A percentile compares a stretch with the other conserved stretches of the same genome.
Evolutionary conservation across 2,888 invertebrate genomes (phyloP).

Genomic region (Megastigmus dorsalis): DNA sequence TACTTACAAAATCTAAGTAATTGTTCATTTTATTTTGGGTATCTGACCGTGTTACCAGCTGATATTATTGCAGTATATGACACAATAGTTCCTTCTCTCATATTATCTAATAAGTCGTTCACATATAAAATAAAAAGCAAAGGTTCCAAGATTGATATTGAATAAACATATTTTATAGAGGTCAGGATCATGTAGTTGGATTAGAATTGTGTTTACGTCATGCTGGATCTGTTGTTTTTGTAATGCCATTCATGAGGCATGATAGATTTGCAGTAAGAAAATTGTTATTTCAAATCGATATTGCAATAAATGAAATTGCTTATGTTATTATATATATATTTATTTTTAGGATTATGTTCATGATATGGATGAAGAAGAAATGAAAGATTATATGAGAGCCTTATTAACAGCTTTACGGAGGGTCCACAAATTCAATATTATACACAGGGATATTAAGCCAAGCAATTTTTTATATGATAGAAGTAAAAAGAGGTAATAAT

Average conservation of each 20-base stretch:
- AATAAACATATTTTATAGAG: conserved; percentile 78
- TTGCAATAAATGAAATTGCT: conserved; percentile 30
- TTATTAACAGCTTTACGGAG: conserved; percentile 85
- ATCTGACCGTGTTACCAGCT: no score
- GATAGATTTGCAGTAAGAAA: conserved; percentile 84
- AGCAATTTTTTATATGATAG: conserved; percentile 93
- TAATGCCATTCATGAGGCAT: conserved; percentile 93
- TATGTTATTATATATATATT: conserved; percentile 12
- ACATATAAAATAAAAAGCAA: no score
- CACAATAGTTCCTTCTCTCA: no score
- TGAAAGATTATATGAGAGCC: conserved; percentile 87
- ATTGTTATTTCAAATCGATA: not conserved
- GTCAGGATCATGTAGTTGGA: conserved; percentile 87
- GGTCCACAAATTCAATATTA: conserved; percentile 89
- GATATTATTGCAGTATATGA: no score
- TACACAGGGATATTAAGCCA: conserved; percentile 93
- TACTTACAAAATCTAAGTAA: no score
- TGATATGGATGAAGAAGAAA: conserved; percentile 82
- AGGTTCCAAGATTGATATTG: no score
- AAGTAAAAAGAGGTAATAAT: conserved; percentile 77
- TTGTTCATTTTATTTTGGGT: no score
- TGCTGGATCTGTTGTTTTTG: conserved; percentile 87
- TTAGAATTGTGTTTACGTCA: conserved; percentile 86
- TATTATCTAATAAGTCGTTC: no score
- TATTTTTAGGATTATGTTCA: conserved; percentile 83